Percentiles rank a stretch among this genome's conserved stretches.
These are phyloP conservation scores for Lycaena phlaeas DNA, from an alignment of 2,888 invertebrate genomes.

Conservation along the genomic window DNA sequence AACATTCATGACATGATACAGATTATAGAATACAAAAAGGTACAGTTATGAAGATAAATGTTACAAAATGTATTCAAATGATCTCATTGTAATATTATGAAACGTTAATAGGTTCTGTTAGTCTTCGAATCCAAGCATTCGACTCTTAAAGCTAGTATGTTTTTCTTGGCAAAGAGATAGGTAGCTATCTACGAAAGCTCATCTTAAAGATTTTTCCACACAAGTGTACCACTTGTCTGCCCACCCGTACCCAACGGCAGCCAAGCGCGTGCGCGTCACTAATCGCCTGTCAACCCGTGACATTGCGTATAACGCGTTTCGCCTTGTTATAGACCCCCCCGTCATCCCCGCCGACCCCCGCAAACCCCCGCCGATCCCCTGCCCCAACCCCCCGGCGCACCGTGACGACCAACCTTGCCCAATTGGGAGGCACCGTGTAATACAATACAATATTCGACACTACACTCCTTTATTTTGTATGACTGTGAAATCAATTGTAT, in stretches of 20 bases:
- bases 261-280: slow-evolving; percentile 47
- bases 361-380: slow-evolving; percentile 19
- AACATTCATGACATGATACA: too few species aligned
- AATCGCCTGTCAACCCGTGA: slow-evolving; percentile 58
- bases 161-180: too few species aligned
- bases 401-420: slow-evolving; percentile 25
- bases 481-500: slow-evolving; percentile 18
- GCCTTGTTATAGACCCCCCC: slow-evolving; percentile 39
- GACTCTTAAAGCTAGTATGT: too few species aligned
- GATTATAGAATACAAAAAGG: too few species aligned
- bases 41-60: too few species aligned
- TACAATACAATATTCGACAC: slow-evolving; percentile 24
- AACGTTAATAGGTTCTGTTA: too few species aligned
- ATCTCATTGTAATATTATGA: too few species aligned
- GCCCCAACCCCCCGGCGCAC: slow-evolving; percentile 17
- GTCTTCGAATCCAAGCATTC: too few species aligned
- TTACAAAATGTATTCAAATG: too few species aligned
- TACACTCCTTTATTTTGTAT: slow-evolving; percentile 18
- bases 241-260: slow-evolving; percentile 13
- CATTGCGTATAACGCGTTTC: slow-evolving; percentile 43
- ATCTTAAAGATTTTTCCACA: too few species aligned
- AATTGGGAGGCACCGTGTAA: slow-evolving; percentile 28
- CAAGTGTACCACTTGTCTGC: background rate
- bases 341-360: slow-evolving; percentile 19
- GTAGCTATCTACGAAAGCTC: too few species aligned